Evolutionary conservation across 2,888 invertebrate genomes (phyloP).

Genomic region (Calameuta filiformis): DNA sequence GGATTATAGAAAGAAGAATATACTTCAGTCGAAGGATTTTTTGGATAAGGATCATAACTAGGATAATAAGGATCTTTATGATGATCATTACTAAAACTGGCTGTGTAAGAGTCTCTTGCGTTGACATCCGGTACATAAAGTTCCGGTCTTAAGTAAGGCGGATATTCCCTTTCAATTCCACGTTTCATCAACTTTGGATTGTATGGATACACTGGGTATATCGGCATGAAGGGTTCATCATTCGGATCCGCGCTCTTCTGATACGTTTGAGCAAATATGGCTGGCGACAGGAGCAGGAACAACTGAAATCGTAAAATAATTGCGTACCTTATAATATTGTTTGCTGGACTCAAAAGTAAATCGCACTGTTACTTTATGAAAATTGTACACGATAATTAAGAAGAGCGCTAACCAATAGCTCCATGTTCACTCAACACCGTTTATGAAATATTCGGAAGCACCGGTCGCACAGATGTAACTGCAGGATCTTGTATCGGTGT

Average conservation of each 20-base stretch:
- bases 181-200: constrained; percentile 59
- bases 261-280: constrained; percentile 46
- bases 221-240: constrained; percentile 60
- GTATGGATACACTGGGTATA: constrained; percentile 58
- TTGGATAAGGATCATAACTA: constrained; percentile 44
- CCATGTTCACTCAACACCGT: constrained; percentile 38
- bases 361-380: background rate
- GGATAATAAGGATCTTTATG: constrained; percentile 49
- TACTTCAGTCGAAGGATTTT: constrained; percentile 21
- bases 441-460: background rate
- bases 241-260: constrained; percentile 47
- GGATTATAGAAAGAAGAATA: constrained; percentile 13
- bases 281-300: constrained; percentile 46
- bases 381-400: background rate
- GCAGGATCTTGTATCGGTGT: background rate
- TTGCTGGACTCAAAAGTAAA: background rate
- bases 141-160: constrained; percentile 47
- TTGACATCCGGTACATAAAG: constrained; percentile 54
- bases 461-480: background rate
- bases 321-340: background rate
- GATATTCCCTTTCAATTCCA: constrained; percentile 40
- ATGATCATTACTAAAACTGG: constrained; percentile 40
- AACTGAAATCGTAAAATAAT: constrained; percentile 43
- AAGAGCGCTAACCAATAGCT: constrained; percentile 50
- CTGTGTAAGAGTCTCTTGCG: constrained; percentile 50